Conservation (phyloP, 2,888 invertebrate genomes). For the Tachina grossa region DNA sequence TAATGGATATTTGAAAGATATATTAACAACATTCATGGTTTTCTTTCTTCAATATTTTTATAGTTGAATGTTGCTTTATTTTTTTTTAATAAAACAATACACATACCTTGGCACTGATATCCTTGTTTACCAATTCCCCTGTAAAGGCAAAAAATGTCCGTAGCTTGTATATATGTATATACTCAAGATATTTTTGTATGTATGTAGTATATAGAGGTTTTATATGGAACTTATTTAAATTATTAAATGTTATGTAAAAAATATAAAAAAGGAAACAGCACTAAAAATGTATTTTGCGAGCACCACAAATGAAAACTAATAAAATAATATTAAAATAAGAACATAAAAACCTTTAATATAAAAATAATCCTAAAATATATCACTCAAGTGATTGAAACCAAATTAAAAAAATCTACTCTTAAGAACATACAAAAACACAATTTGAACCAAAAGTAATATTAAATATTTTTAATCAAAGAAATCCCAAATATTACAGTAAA, state of each 20-base stretch:
- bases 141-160: conserved; percentile 85
- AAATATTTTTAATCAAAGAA: conserved; percentile 53
- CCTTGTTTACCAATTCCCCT: conserved; percentile 99
- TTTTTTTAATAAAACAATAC: conserved; percentile 73
- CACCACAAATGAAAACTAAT: conserved; percentile 55
- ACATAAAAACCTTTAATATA: conserved; percentile 51
- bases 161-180: conserved; percentile 80
- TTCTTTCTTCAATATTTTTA: conserved; percentile 50
- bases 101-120: conserved; percentile 97
- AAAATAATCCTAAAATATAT: conserved; percentile 37
- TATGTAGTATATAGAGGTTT: conserved; percentile 26
- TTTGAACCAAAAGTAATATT: conserved; percentile 56
- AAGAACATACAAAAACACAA: conserved; percentile 58
- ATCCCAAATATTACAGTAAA: conserved; percentile 63
- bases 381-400: conserved; percentile 20
- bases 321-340: conserved; percentile 35
- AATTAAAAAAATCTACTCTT: conserved; percentile 13
- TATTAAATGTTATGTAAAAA: conserved; percentile 58
- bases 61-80: conserved; percentile 46
- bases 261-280: conserved; percentile 46
- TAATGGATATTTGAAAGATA: conserved; percentile 38
- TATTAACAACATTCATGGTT: conserved; percentile 61
- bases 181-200: conserved; percentile 64
- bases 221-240: conserved; percentile 40
- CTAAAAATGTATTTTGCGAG: conserved; percentile 45